Base-by-base conservation (phyloP, 2,888 invertebrate genomes). In the Blomia tropicalis region DNA sequence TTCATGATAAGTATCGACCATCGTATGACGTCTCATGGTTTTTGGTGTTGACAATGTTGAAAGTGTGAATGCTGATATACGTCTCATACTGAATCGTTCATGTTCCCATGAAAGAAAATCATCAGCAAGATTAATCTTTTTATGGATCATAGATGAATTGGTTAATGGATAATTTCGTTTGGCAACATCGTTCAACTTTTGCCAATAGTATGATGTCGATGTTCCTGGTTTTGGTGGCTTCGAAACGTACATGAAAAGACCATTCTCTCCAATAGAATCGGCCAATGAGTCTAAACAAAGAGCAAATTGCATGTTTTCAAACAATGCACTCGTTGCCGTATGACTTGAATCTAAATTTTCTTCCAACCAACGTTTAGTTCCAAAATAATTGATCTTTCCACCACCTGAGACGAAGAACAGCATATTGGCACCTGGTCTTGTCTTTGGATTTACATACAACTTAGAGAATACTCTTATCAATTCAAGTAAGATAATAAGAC, bases 71-170 rank as follows among this genome's bases (percentile, higher is more conserved):
- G 92, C 92, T 0, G 91, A 84, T 70, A 93, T 79, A 66, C 92
- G 79, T 67, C 88, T 80, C 69, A 96, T 89, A 73, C 91, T 92
- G 76, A 87, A 96, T 67, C 90, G 78, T 75, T 98, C 96, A 71
- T 98, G 96, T 71, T 95, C 93, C 96, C 96, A 98, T 0, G 91
- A 87, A 30, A 93, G 75, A 62, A 83, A 79, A 68, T 88, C 87
- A 60, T 93, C 91, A 0, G 90, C 91, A 61, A 96, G 77, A 77
- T 93, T 93, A 69, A 98, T 96, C 78, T 96, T 96, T 76, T 95
- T 95, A 71, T 95, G 92, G 5, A 83, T 80, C 53, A 85, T 79
- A 65, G 84, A 82, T 14, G 84, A 77, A 3, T 75, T 76, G 14
- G n/a, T 47, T 14, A n/a, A 47, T 11, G 51, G 51, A 27, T 47